A percentile compares a stretch with the other conserved stretches of the same genome.
phyloP scores from a whole-genome alignment of 2,113 vertebrate genomes.

The Alethe diademata region DNA sequence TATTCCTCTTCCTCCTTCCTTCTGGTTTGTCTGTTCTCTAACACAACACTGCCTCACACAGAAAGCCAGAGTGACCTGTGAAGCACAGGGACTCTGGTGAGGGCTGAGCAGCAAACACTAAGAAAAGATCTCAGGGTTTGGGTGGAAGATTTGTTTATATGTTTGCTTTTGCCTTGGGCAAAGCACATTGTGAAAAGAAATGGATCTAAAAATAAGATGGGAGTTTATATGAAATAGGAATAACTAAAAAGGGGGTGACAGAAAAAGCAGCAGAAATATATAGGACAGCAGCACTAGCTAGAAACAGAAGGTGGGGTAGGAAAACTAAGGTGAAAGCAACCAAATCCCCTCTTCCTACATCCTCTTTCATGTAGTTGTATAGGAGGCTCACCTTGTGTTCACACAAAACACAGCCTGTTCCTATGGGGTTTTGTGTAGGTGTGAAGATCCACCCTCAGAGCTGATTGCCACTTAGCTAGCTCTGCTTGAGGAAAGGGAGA shows the following conservation, averaged over 20 bases:
- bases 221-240: neutral
- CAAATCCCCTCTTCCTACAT: constrained; percentile 1
- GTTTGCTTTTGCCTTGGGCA: constrained; percentile 4
- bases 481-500: neutral
- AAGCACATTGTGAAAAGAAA: neutral
- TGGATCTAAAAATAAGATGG: constrained; percentile 19
- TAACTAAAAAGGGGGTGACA: neutral
- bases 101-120: neutral
- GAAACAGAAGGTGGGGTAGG: neutral
- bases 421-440: neutral
- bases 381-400: constrained; percentile 21
- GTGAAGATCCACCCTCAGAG: neutral
- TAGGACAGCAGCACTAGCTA: neutral
- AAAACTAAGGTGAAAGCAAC: neutral
- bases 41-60: neutral
- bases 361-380: neutral
- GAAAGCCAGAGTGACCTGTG: neutral
- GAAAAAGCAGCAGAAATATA: constrained; percentile 29
- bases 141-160: neutral
- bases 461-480: constrained; percentile 34
- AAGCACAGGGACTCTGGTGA: neutral
- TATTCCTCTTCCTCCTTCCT: neutral
- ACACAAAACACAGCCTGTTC: neutral
- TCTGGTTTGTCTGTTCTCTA: neutral
- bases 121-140: neutral